Conservation (phyloP, 1,140 invertebrate genomes). For the Cotesia vestalis region DNA sequence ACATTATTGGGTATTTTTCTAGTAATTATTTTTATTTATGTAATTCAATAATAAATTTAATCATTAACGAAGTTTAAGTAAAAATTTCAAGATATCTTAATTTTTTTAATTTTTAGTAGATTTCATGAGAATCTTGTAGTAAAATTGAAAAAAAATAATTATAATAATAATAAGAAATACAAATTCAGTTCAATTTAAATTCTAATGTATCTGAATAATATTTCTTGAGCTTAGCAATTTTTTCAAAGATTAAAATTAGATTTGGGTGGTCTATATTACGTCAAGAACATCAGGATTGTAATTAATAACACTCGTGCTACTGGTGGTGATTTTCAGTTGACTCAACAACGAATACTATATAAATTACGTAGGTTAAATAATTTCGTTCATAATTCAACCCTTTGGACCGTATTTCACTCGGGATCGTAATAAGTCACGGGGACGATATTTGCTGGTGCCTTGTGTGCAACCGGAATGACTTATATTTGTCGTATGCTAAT, state of each 20-base stretch:
- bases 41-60: too few relatives aligned
- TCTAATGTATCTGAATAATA: too few relatives aligned
- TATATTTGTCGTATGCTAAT: slow-evolving; percentile 47
- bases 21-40: too few relatives aligned
- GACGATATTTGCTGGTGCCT: too few relatives aligned
- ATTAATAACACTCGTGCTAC: slow-evolving; percentile 56
- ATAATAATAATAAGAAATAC: too few relatives aligned
- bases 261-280: slow-evolving; percentile 29
- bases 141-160: too few relatives aligned
- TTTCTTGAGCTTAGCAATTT: not conserved
- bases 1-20: too few relatives aligned
- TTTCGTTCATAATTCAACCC: slow-evolving; percentile 59
- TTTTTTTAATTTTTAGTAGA: too few relatives aligned
- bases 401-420: slow-evolving; percentile 51
- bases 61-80: too few relatives aligned
- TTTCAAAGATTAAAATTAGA: not conserved
- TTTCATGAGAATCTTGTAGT: too few relatives aligned
- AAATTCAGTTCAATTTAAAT: too few relatives aligned
- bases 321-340: slow-evolving; percentile 15
- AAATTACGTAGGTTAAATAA: slow-evolving; percentile 59
- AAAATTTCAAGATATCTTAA: too few relatives aligned
- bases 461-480: slow-evolving; percentile 38
- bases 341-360: slow-evolving; percentile 43
- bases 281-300: slow-evolving; percentile 41
- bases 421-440: slow-evolving; percentile 6